Evolutionary conservation across 1,140 invertebrate species (phyloP), one percentile per base, ranked within the genome.

Genomic region (Pseudomyrmex sp.): DNA sequence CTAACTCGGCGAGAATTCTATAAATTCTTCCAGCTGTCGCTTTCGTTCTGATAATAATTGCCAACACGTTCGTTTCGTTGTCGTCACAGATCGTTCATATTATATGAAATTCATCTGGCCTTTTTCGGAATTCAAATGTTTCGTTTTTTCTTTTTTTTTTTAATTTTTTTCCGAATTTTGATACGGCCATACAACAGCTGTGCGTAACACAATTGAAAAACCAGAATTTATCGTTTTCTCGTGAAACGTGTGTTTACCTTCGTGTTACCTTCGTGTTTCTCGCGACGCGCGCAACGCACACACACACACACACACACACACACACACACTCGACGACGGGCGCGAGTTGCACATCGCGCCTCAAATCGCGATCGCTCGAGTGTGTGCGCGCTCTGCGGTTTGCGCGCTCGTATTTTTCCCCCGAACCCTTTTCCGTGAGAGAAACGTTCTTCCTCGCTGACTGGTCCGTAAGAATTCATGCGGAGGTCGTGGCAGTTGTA

Each of bases 1-100:
- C 82, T 68, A 54, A 79, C 23, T 72, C 50, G 52, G 12, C 52
- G 61, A 54, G 54, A 83, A 88, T 88, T 88, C 83, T 79, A 48
- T 68, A 88, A 88, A 88, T 83, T 85, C 74, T 70, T 44, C 56
- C 68, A 46, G 13, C 50, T 56, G n/a, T 46, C 23, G 35, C 50
- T 68, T 66, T 76, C 26, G 5, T 26, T 76, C 44, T 68, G 56
- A 46, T 56, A 68, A 9, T 65, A 52, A 56, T 35, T 20, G 70
- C 9, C 70, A 35, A 80, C 79, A 61, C 26, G 77, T 77, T 88
- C 46, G 15, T 62, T 20, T 15, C 9, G 20, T n/a, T 54, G n/a
- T 44, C 18, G 18, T 46, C 18, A 4, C 59, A 1, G 12, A 50
- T 26, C 26, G 26, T 59, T 15, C 12, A 26, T 4, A 26, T 18